phyloP scores from a whole-genome alignment of 2,888 invertebrate species.

The Cantharis rufa region DNA sequence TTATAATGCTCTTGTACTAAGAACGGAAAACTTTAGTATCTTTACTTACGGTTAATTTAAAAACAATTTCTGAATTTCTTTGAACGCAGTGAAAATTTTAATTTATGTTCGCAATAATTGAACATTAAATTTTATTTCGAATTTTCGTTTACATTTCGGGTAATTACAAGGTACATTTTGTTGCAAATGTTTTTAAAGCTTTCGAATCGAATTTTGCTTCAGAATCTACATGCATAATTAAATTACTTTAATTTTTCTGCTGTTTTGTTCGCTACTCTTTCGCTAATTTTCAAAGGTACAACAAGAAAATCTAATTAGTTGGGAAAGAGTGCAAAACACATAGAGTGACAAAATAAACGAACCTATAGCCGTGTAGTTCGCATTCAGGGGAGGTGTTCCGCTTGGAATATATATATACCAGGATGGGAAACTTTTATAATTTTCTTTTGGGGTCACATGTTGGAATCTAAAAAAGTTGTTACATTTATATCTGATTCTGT shows the following conservation, averaged over 20 bases:
- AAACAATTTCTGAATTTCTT: neutral
- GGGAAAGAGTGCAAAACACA: neutral
- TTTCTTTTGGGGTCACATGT: neutral
- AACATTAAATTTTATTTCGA: neutral
- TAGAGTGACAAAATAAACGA: neutral
- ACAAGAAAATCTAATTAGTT: neutral
- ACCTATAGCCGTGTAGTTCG: no score
- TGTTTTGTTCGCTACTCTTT: neutral
- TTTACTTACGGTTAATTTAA: neutral
- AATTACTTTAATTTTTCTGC: neutral
- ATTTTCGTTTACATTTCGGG: neutral
- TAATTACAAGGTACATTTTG: neutral
- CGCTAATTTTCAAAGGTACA: neutral
- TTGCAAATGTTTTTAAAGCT: neutral
- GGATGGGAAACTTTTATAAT: neutral
- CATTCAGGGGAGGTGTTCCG: neutral
- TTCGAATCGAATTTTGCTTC: neutral
- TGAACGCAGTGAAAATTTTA: neutral
- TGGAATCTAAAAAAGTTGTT: neutral
- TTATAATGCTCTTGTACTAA: neutral
- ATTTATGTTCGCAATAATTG: neutral
- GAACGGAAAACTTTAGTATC: neutral
- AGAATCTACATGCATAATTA: neutral
- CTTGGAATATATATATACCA: neutral
- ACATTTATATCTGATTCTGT: slow-evolving; percentile 14